Evolutionary conservation across 2,113 vertebrate species (phyloP).

Genomic region (Nematolebias whitei): DNA sequence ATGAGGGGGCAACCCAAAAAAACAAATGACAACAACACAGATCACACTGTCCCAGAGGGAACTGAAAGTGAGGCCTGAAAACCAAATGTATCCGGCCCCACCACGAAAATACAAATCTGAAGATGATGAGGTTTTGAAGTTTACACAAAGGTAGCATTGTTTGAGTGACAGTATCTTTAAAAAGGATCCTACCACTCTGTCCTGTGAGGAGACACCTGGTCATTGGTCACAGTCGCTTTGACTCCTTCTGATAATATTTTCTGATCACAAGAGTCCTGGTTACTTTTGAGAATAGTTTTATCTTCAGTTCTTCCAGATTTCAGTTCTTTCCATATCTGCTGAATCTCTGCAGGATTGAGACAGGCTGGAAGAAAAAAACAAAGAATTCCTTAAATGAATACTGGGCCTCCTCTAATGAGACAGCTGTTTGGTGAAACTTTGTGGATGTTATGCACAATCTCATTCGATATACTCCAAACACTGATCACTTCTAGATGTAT

Average conservation of each 20-base stretch:
- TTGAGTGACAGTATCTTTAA: not conserved
- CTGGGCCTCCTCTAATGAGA: no score
- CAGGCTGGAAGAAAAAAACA: not conserved
- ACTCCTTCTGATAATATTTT: slow-evolving; percentile 83
- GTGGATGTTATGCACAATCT: no score
- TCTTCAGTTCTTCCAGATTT: slow-evolving; percentile 70
- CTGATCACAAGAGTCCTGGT: slow-evolving; percentile 74
- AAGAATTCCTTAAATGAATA: no score
- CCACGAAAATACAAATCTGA: slow-evolving; percentile 26
- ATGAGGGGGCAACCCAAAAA: no score
- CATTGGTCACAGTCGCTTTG: slow-evolving; percentile 59
- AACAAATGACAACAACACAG: slow-evolving; percentile 38
- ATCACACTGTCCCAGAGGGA: slow-evolving; percentile 49
- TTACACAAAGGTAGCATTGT: slow-evolving; percentile 29
- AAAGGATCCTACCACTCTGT: slow-evolving; percentile 40
- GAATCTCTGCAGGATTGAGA: slow-evolving; percentile 85
- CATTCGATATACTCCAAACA: no score
- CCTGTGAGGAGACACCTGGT: slow-evolving; percentile 36
- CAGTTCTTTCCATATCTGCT: slow-evolving; percentile 93
- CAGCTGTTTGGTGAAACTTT: no score
- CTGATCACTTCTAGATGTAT: no score
- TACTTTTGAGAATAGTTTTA: slow-evolving; percentile 12
- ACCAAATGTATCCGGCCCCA: slow-evolving; percentile 30
- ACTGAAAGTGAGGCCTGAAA: slow-evolving; percentile 46
- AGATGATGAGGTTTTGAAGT: slow-evolving; percentile 59